phyloP scores from a whole-genome alignment of 2,113 vertebrate species.

The Sitta europaea region DNA sequence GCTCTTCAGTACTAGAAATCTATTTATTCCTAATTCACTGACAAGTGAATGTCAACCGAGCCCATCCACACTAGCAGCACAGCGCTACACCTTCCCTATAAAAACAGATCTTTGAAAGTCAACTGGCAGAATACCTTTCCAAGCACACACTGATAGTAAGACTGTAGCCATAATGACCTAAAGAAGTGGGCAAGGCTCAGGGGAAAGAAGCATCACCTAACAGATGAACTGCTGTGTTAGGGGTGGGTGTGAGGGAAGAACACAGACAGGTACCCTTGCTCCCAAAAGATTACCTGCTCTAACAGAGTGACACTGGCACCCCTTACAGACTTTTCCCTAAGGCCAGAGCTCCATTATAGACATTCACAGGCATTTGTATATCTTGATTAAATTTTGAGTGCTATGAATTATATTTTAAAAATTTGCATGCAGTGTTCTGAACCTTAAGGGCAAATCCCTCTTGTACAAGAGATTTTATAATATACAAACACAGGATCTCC shows the following conservation, averaged over 20 bases:
- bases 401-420: background rate
- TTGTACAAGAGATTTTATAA: background rate
- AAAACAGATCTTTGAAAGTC: background rate
- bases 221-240: background rate
- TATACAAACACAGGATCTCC: background rate
- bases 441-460: slow-evolving; percentile 3
- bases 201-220: background rate
- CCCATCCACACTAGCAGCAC: background rate
- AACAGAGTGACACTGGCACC: background rate
- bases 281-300: background rate
- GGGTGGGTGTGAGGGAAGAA: background rate
- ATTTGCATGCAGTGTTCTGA: background rate
- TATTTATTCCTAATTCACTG: background rate
- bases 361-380: background rate
- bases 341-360: background rate
- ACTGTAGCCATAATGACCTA: background rate
- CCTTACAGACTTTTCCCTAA: background rate
- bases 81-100: background rate
- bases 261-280: background rate
- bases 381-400: background rate
- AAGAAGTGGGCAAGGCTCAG: background rate
- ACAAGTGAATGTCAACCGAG: background rate
- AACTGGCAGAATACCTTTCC: background rate
- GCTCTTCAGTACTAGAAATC: background rate
- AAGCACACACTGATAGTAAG: background rate